Evolutionary conservation across 2,113 vertebrate genomes (phyloP).

Genomic region (Dromaius novaehollandiae): DNA sequence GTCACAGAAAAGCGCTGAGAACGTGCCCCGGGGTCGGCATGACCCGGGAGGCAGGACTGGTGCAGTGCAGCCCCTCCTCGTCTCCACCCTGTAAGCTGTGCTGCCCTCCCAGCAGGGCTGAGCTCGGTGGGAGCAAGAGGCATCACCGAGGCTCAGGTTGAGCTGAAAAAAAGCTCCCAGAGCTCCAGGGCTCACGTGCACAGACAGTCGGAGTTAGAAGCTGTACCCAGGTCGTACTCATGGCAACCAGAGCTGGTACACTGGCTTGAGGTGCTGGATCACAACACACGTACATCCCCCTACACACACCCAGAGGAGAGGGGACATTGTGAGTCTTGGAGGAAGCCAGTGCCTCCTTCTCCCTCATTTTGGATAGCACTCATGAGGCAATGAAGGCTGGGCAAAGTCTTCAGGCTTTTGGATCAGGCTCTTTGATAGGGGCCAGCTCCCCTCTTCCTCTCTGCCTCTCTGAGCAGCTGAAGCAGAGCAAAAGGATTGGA

Average conservation of each 20-base stretch:
- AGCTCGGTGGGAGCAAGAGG: background rate
- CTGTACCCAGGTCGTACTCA: background rate
- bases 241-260: background rate
- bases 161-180: background rate
- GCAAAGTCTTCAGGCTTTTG: background rate
- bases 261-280: background rate
- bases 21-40: too few species aligned
- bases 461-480: background rate
- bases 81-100: too few species aligned
- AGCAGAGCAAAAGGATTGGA: background rate
- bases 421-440: background rate
- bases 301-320: rapidly evolving
- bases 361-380: background rate
- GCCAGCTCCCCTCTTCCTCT: background rate
- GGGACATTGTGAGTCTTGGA: background rate
- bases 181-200: background rate
- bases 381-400: background rate
- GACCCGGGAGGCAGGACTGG: too few species aligned
- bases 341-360: background rate
- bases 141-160: background rate
- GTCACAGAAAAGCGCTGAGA: too few species aligned
- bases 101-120: background rate
- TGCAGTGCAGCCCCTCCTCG: too few species aligned
- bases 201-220: background rate
- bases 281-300: background rate